Percentiles rank a stretch among this genome's conserved stretches.
phyloP scores from a whole-genome alignment of 2,797 vertebrate genomes.

The Pangasius larnaudii region DNA sequence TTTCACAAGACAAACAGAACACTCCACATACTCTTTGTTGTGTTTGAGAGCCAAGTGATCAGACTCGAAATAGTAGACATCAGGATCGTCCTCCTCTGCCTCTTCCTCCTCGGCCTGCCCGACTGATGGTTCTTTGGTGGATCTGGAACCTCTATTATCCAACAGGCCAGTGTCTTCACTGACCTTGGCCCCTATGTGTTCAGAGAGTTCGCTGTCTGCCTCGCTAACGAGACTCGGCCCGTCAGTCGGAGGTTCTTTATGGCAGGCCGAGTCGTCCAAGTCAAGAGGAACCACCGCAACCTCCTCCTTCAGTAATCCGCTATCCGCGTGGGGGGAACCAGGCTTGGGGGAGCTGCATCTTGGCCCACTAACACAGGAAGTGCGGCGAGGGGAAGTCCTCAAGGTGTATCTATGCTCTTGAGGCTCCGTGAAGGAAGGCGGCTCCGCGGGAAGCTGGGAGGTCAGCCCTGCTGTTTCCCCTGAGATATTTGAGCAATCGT shows the following conservation, averaged over 20 bases:
- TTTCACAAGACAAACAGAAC: constrained; percentile 10
- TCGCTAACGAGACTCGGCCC: constrained; percentile 58
- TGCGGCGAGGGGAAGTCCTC: constrained; percentile 92
- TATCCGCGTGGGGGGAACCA: constrained; percentile 87
- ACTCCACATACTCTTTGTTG: constrained; percentile 99
- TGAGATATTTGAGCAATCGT: constrained; percentile 80
- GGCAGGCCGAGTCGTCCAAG: constrained; percentile 56
- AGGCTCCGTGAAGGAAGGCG: constrained; percentile 86
- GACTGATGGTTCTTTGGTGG: constrained; percentile 83
- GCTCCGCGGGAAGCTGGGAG: constrained; percentile 72
- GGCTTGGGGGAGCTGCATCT: constrained; percentile 85
- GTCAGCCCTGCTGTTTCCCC: constrained; percentile 79
- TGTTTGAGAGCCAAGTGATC: constrained; percentile 99
- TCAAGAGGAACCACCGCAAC: constrained; percentile 70
- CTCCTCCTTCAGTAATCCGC: constrained; percentile 84
- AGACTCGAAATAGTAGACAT: constrained; percentile 99
- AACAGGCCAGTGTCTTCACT: constrained; percentile 67
- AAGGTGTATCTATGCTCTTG: constrained; percentile 96
- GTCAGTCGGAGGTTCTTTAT: constrained; percentile 60
- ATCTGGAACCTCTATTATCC: constrained; percentile 70
- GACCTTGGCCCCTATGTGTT: constrained; percentile 71
- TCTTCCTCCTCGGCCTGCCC: constrained; percentile 77
- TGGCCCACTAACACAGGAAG: constrained; percentile 69
- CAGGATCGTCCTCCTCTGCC: constrained; percentile 94
- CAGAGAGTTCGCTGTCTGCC: constrained; percentile 66